A percentile compares a stretch with the other conserved stretches of the same genome.
Evolutionary conservation across 2,888 invertebrate species (phyloP).

Genomic region (Acrocyrtus sp.): DNA sequence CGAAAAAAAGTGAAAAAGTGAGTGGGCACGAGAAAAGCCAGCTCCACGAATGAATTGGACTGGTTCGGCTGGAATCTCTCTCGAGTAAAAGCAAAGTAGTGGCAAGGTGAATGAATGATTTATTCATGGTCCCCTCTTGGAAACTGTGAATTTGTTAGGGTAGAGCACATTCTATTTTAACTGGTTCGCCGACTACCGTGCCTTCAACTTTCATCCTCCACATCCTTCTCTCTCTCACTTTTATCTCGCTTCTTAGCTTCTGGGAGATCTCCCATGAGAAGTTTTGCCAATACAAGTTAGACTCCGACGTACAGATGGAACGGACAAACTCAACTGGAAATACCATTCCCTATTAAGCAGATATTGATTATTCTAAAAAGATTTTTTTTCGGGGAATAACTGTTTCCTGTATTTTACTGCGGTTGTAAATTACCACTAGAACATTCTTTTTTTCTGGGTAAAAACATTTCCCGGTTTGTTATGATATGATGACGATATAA

Average conservation of each 20-base stretch:
- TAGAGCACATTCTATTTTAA: slow-evolving; percentile 27
- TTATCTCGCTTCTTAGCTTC: no score
- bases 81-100: slow-evolving; percentile 46
- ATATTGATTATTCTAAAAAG: slow-evolving; percentile 46
- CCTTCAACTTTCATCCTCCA: not conserved
- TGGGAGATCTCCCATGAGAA: no score
- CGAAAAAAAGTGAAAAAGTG: not conserved
- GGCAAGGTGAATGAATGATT: slow-evolving; percentile 54
- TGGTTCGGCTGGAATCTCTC: no score
- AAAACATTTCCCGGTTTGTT: no score
- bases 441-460: no score
- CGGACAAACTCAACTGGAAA: slow-evolving; percentile 26
- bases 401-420: slow-evolving; percentile 27
- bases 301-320: slow-evolving; percentile 28
- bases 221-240: slow-evolving; percentile 1
- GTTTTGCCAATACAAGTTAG: slow-evolving; percentile 28
- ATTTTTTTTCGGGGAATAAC: slow-evolving; percentile 20
- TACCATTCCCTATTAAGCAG: slow-evolving; percentile 43
- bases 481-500: no score
- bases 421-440: no score
- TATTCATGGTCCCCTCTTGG: slow-evolving; percentile 38
- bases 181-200: no score
- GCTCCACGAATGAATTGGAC: no score
- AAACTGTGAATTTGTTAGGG: slow-evolving; percentile 51
- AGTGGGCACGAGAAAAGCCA: not conserved